Evolutionary conservation across 2,113 vertebrate species (phyloP), one percentile per base, ranked within the genome.

Genomic region (Lasiurus borealis): DNA sequence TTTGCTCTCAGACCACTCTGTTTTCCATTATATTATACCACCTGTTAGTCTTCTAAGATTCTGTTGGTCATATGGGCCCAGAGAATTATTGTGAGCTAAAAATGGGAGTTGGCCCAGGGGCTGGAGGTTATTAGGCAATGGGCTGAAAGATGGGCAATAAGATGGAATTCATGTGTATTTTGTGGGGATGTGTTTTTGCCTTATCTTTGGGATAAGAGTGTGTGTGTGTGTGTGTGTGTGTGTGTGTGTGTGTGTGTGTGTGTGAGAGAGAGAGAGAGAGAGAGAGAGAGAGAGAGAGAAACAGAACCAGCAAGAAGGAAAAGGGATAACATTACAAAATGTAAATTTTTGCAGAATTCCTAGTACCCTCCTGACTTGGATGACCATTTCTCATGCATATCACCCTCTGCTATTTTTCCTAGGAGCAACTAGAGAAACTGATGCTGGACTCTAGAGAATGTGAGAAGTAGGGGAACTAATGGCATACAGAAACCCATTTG

Each of bases 11-110:
- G 50, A 46, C 36, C 10, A 13, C 64, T 85, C n/a, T 54, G 34
- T 36, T 91, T 77, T 36, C 59, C 3, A 7, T 76, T 52, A 34
- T 3, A 7, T 78, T 40, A n/a, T 34, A 31, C 21, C 18, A 50
- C 48, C 52, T 62, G 0, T 71, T 77, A 23, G 62, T 36, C 52
- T 89, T 68, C 50, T 25, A 68, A 36, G 69, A 50, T 6, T 88
- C 57, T 88, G 15, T 23, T 66, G 44, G 69, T 77, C 16, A 4
- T 13, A 64, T 21, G 15, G 36, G 21, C 82, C 29, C 69, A 85
- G n/a, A 85, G 69, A 89, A 75, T 76, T 66, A 34, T 31, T 64
- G n/a, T 21, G 77, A 94, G 19, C 34, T n/a, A 21, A n/a, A 52
- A 66, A 29, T 27, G 44, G 12, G 29, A 59, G 31, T 34, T 77